Conservation (phyloP, 1,140 invertebrate species). For the Dryas iulia region DNA sequence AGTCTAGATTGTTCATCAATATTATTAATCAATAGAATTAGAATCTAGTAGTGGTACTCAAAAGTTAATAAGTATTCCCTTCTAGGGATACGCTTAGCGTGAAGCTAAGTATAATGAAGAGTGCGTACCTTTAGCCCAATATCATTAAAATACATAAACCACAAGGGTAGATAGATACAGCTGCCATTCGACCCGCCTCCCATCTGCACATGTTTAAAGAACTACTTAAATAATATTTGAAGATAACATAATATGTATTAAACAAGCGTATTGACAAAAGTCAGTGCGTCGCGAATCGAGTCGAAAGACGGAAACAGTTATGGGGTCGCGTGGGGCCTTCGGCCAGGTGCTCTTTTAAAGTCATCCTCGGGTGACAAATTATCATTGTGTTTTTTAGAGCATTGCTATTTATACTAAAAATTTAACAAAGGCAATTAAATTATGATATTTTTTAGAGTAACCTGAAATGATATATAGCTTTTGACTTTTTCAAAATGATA, state of each 20-base stretch:
- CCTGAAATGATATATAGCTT: conserved; percentile 15
- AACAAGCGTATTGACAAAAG: conserved; percentile 70
- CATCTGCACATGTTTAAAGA: conserved; percentile 69
- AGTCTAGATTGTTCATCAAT: too few species aligned
- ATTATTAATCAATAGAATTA: too few species aligned
- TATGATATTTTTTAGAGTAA: conserved; percentile 38
- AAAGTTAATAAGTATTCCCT: too few species aligned
- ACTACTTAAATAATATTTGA: conserved; percentile 70
- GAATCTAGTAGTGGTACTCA: too few species aligned
- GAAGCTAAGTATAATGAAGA: not conserved
- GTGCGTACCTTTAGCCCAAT: not conserved
- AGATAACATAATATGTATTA: conserved; percentile 76
- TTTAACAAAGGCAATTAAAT: conserved; percentile 44
- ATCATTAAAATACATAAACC: conserved; percentile 9
- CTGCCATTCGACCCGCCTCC: conserved; percentile 51
- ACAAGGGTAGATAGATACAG: conserved; percentile 33
- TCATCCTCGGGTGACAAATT: conserved; percentile 66
- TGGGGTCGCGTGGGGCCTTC: conserved; percentile 54
- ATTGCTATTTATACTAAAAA: not conserved
- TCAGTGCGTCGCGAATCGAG: conserved; percentile 60
- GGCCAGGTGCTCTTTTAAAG: conserved; percentile 55
- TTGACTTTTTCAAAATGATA: not conserved
- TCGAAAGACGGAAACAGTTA: conserved; percentile 42
- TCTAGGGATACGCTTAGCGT: too few species aligned
- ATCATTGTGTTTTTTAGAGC: conserved; percentile 58